Conservation (phyloP, 1,140 invertebrate genomes). For the Magallana gigas region DNA sequence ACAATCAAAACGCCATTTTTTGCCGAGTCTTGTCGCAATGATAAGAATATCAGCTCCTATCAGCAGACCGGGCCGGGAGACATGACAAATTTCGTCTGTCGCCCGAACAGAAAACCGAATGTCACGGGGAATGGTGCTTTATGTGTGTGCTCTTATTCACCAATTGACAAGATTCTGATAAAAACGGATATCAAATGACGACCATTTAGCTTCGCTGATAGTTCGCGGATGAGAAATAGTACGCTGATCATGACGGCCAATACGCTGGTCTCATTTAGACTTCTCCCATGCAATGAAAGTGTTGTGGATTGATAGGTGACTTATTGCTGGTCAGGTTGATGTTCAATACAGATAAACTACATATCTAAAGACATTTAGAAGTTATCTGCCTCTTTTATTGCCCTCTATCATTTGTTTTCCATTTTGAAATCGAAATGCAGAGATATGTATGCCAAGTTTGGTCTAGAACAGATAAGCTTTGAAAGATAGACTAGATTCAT, state of each 20-base stretch:
- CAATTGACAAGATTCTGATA: constrained; percentile 32
- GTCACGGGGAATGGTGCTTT: constrained; percentile 26
- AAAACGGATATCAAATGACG: constrained; percentile 37
- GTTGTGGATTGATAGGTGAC: constrained; percentile 32
- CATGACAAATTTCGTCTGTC: constrained; percentile 37
- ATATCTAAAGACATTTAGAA: constrained; percentile 19
- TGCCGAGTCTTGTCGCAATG: constrained; percentile 21
- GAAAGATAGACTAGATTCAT: not conserved
- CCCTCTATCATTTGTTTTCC: constrained; percentile 24
- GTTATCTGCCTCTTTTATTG: constrained; percentile 5
- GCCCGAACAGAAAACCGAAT: constrained; percentile 27
- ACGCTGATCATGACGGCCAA: constrained; percentile 31
- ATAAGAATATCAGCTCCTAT: constrained; percentile 29
- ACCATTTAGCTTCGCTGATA: constrained; percentile 27
- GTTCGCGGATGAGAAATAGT: constrained; percentile 32
- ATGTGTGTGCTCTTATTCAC: constrained; percentile 29
- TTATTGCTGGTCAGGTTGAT: constrained; percentile 9
- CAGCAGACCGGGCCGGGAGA: constrained; percentile 5
- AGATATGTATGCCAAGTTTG: constrained; percentile 23
- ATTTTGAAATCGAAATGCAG: constrained; percentile 9
- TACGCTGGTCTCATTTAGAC: constrained; percentile 32
- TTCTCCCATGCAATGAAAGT: constrained; percentile 33
- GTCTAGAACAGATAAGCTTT: constrained; percentile 14
- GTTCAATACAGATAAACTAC: constrained; percentile 25
- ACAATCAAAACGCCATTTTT: constrained; percentile 31